Evolutionary conservation across 2,113 vertebrate genomes (phyloP).

Genomic region (Microtus richardsoni): DNA sequence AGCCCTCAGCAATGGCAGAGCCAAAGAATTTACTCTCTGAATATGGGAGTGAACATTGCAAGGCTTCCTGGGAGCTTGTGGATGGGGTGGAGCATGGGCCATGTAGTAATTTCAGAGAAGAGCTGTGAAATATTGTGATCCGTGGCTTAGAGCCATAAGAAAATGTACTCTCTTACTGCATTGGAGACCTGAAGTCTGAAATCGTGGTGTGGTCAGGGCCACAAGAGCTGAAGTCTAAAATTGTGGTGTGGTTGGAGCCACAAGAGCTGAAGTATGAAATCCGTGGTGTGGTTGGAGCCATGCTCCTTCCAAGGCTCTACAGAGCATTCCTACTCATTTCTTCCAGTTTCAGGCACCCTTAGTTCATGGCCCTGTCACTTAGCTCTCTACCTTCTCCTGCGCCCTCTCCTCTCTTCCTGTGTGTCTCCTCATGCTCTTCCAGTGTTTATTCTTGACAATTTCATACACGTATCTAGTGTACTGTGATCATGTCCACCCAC

Average conservation of each 20-base stretch:
- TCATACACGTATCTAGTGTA: neutral
- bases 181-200: neutral
- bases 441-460: neutral
- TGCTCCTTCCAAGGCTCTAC: neutral
- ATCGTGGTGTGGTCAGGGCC: neutral
- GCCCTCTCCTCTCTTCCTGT: neutral
- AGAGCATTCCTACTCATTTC: no score
- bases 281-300: neutral
- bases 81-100: neutral
- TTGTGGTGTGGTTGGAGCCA: neutral
- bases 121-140: neutral
- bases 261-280: fast-evolving
- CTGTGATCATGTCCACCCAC: neutral
- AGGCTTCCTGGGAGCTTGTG: neutral
- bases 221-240: no score
- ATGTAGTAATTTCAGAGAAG: neutral
- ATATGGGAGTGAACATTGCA: neutral
- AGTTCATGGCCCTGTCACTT: neutral
- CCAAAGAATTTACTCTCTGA: neutral
- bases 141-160: neutral
- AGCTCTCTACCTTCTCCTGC: neutral
- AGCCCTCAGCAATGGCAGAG: neutral
- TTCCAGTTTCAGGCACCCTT: neutral
- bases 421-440: neutral
- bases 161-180: neutral